phyloP scores from a whole-genome alignment of 2,113 vertebrate species.

The Azemiops feae region DNA sequence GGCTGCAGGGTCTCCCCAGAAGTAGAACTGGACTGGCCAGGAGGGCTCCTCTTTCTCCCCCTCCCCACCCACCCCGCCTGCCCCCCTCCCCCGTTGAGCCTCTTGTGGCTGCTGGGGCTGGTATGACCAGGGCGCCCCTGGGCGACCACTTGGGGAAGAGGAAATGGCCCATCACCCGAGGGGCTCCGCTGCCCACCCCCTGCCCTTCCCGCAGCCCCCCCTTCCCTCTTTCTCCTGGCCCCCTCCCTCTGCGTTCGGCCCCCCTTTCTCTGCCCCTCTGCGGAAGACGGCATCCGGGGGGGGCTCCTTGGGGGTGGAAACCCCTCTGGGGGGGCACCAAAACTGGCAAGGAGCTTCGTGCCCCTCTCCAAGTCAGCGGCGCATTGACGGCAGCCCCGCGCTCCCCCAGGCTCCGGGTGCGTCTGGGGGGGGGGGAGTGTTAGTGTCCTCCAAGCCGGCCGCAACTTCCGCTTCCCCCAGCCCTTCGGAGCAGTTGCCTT shows the following conservation, averaged over 20 bases:
- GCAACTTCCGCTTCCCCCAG: background rate
- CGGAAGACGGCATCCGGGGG: too few relatives aligned
- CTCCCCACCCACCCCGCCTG: background rate
- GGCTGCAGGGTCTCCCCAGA: too few relatives aligned
- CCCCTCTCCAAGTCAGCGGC: too few relatives aligned
- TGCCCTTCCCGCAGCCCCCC: background rate
- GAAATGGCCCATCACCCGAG: too few relatives aligned
- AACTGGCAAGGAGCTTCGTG: background rate
- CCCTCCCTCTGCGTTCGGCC: background rate
- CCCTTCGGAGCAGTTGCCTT: background rate
- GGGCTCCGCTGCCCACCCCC: background rate
- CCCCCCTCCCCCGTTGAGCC: background rate
- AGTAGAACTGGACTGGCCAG: too few relatives aligned
- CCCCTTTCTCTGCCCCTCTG: background rate
- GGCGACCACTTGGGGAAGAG: too few relatives aligned
- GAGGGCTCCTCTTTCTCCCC: background rate
- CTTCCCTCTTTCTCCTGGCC: background rate
- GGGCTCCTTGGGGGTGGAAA: too few relatives aligned
- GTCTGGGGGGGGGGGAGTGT: background rate
- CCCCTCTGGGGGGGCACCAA: too few relatives aligned
- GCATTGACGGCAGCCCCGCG: background rate
- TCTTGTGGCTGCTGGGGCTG: background rate
- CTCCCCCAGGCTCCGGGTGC: background rate
- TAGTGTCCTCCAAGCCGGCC: background rate
- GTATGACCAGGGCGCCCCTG: too few relatives aligned